Evolutionary conservation across 2,888 invertebrate species (phyloP).

Genomic region (Masnerella sp.): DNA sequence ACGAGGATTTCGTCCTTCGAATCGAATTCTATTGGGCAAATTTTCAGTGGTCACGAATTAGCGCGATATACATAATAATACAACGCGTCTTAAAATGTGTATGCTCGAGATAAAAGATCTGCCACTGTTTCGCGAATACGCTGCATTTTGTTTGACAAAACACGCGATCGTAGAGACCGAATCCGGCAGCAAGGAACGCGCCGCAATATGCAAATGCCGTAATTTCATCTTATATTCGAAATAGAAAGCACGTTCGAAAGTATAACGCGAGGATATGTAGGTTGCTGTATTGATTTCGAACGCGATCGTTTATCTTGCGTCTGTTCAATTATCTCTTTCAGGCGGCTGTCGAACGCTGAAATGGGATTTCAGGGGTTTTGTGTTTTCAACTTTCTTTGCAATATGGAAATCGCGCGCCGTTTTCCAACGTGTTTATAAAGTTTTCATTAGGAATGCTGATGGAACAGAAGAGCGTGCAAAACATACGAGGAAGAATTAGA

Average conservation of each 20-base stretch:
- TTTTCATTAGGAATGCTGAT: too few relatives aligned
- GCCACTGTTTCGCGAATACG: slow-evolving; percentile 11
- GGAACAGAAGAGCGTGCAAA: too few relatives aligned
- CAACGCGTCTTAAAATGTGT: slow-evolving; percentile 11
- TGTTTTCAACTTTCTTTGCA: too few relatives aligned
- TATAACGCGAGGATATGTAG: slow-evolving; percentile 5
- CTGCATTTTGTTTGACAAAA: slow-evolving; percentile 21
- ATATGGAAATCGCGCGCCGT: too few relatives aligned
- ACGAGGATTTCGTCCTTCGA: neutral
- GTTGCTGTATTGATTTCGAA: slow-evolving; percentile 14
- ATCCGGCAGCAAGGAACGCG: slow-evolving; percentile 11
- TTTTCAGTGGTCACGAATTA: too few relatives aligned
- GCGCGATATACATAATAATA: too few relatives aligned
- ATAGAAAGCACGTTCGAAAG: slow-evolving; percentile 26
- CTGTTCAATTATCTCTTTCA: slow-evolving; percentile 6
- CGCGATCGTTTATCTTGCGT: slow-evolving; percentile 1
- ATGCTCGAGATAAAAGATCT: slow-evolving; percentile 10
- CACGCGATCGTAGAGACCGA: slow-evolving; percentile 8
- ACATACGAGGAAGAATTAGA: too few relatives aligned
- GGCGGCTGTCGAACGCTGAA: too few relatives aligned
- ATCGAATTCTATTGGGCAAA: too few relatives aligned
- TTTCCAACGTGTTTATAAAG: too few relatives aligned
- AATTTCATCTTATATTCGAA: slow-evolving; percentile 45
- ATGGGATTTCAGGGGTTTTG: too few relatives aligned
- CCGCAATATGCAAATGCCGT: slow-evolving; percentile 47